These are phyloP conservation scores for Trichonephila clavipes DNA, from an alignment of 1,140 invertebrate genomes.

Conservation along the genomic window DNA sequence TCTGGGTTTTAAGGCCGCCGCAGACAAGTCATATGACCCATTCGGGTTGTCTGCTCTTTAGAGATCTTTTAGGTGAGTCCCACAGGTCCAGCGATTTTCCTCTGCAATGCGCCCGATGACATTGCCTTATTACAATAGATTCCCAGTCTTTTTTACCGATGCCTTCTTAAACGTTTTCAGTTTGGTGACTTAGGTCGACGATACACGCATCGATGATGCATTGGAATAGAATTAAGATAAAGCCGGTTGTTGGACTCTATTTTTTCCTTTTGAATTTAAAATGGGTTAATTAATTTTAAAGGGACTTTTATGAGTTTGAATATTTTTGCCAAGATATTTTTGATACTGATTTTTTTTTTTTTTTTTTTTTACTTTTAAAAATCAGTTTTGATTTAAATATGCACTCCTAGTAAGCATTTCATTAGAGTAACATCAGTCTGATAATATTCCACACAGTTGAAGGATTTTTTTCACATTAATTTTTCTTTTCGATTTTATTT, in stretches of 20 bases:
- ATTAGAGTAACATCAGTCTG: too few relatives aligned
- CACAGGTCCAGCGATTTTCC: constrained; percentile 64
- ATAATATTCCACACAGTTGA: too few relatives aligned
- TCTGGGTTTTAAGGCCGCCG: constrained; percentile 73
- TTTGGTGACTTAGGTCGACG: not conserved
- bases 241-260: not conserved
- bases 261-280: not conserved
- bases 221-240: not conserved
- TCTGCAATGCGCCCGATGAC: constrained; percentile 41
- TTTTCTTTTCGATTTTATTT: too few relatives aligned
- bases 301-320: too few relatives aligned
- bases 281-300: not conserved
- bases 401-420: too few relatives aligned
- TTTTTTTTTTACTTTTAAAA: too few relatives aligned
- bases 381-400: too few relatives aligned
- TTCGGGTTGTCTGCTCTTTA: constrained; percentile 63
- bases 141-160: not conserved
- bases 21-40: constrained; percentile 69
- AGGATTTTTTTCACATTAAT: too few relatives aligned
- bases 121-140: constrained; percentile 66
- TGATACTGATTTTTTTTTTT: too few relatives aligned
- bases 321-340: too few relatives aligned
- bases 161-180: constrained; percentile 17
- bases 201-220: not conserved
- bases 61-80: constrained; percentile 56